Evolutionary conservation across 2,888 invertebrate genomes (phyloP).

Genomic region (Cacoxenus indagator): DNA sequence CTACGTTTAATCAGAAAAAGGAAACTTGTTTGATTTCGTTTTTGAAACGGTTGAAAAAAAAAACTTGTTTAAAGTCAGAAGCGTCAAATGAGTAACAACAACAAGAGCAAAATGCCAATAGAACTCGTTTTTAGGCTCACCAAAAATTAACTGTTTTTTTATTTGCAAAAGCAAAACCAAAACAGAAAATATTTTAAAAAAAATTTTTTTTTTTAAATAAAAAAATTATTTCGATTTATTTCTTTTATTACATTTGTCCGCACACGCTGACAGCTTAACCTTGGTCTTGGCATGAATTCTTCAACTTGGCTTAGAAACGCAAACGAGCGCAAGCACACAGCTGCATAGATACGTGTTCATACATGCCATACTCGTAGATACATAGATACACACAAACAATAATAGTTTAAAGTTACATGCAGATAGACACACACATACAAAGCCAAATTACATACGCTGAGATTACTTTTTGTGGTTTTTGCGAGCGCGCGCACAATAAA

Average conservation of each 20-base stretch:
- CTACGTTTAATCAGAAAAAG: neutral
- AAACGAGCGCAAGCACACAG: slow-evolving; percentile 39
- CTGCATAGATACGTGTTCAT: slow-evolving; percentile 38
- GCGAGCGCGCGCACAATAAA: neutral
- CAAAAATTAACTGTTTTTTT: slow-evolving; percentile 59
- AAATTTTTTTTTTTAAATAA: neutral
- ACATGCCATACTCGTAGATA: slow-evolving; percentile 22
- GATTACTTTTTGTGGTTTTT: slow-evolving; percentile 10
- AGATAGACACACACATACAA: slow-evolving; percentile 37
- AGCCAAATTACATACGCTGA: slow-evolving; percentile 45
- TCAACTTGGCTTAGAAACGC: slow-evolving; percentile 21
- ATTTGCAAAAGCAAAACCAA: neutral
- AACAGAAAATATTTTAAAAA: neutral
- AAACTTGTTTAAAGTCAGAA: slow-evolving; percentile 44
- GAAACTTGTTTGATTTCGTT: slow-evolving; percentile 9
- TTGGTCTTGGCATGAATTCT: slow-evolving; percentile 18
- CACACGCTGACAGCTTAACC: slow-evolving; percentile 3
- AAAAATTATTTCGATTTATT: slow-evolving; percentile 32
- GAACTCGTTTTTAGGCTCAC: slow-evolving; percentile 49
- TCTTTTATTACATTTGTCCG: neutral
- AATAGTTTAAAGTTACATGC: slow-evolving; percentile 32
- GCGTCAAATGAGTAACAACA: slow-evolving; percentile 15
- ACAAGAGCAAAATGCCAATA: slow-evolving; percentile 34
- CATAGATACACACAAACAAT: slow-evolving; percentile 38
- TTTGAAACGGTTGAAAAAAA: slow-evolving; percentile 9